phyloP scores from a whole-genome alignment of 2,888 invertebrate species.

The Rugalucina vietnamica region DNA sequence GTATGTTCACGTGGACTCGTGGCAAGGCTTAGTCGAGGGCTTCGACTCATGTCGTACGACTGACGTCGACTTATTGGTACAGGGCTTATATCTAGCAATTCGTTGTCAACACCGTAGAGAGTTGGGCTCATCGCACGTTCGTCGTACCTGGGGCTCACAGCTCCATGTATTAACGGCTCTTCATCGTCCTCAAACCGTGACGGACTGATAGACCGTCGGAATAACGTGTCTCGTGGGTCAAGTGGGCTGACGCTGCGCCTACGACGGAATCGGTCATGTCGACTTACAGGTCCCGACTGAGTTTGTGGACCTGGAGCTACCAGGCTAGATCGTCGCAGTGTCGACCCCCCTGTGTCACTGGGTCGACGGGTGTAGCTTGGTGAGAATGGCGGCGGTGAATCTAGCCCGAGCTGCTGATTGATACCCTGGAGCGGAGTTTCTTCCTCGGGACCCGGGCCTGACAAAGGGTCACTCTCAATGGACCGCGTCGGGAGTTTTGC shows the following conservation, averaged over 20 bases:
- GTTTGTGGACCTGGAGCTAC: slow-evolving; percentile 40
- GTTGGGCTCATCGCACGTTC: slow-evolving; percentile 74
- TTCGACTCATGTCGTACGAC: slow-evolving; percentile 67
- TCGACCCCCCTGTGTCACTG: slow-evolving; percentile 50
- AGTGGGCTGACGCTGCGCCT: slow-evolving; percentile 72
- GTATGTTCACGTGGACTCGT: slow-evolving; percentile 73
- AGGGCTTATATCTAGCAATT: slow-evolving; percentile 73
- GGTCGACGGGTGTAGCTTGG: slow-evolving; percentile 52
- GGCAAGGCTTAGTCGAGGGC: slow-evolving; percentile 76
- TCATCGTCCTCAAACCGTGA: slow-evolving; percentile 73
- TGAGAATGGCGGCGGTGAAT: slow-evolving; percentile 36
- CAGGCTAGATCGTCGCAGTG: slow-evolving; percentile 47
- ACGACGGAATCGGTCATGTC: slow-evolving; percentile 64
- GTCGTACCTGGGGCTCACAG: slow-evolving; percentile 72
- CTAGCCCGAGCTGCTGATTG: slow-evolving; percentile 24
- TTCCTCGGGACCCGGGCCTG: slow-evolving; percentile 23
- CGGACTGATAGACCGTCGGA: slow-evolving; percentile 68
- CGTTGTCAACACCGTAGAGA: slow-evolving; percentile 74
- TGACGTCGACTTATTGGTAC: slow-evolving; percentile 72
- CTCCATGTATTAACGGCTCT: slow-evolving; percentile 68
- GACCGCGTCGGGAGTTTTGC: slow-evolving; percentile 67
- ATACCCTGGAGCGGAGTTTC: slow-evolving; percentile 31
- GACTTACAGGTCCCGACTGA: slow-evolving; percentile 30
- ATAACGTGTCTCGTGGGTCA: slow-evolving; percentile 56
- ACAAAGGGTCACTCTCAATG: slow-evolving; percentile 59